These are phyloP conservation scores for Oreochromis aureus DNA, from an alignment of 2,113 vertebrate species.

Conservation along the genomic window DNA sequence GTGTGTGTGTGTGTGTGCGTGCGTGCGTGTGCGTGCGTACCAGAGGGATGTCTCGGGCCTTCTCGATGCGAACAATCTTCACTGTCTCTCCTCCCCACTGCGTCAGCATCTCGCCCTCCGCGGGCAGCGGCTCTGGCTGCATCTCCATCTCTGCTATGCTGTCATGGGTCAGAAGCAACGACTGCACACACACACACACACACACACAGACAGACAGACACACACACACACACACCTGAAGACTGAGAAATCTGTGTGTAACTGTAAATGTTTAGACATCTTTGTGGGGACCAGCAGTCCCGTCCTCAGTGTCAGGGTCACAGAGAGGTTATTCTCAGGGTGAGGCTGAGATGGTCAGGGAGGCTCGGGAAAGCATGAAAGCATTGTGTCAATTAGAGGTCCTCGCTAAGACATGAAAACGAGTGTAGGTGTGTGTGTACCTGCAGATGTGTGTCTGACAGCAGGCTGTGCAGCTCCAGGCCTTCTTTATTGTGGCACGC, in stretches of 20 bases:
- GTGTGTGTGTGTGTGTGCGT: background rate
- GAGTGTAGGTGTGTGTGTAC: conserved; percentile 52
- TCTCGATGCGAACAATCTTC: conserved; percentile 95
- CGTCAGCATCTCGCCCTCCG: conserved; percentile 82
- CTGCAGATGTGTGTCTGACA: conserved; percentile 87
- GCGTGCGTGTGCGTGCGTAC: conserved; percentile 46
- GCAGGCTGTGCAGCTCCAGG: conserved; percentile 83
- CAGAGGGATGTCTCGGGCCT: conserved; percentile 91
- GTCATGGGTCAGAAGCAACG: conserved; percentile 89
- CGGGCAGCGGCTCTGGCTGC: conserved; percentile 80
- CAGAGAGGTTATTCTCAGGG: background rate
- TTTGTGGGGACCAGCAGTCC: background rate
- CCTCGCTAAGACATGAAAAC: background rate
- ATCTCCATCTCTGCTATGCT: conserved; percentile 91
- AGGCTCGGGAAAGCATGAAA: fast-evolving
- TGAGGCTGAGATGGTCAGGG: background rate
- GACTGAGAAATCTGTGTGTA: background rate
- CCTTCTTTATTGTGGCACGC: conserved; percentile 87
- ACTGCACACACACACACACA: conserved; percentile 42
- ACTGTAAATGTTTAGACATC: background rate
- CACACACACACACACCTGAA: no score
- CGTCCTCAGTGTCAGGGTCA: background rate
- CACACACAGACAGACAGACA: fast-evolving
- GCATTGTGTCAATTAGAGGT: fast-evolving
- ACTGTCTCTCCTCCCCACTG: conserved; percentile 92